phyloP scores from a whole-genome alignment of 1,140 invertebrate species.

The Pogonognathellus flavescens region DNA sequence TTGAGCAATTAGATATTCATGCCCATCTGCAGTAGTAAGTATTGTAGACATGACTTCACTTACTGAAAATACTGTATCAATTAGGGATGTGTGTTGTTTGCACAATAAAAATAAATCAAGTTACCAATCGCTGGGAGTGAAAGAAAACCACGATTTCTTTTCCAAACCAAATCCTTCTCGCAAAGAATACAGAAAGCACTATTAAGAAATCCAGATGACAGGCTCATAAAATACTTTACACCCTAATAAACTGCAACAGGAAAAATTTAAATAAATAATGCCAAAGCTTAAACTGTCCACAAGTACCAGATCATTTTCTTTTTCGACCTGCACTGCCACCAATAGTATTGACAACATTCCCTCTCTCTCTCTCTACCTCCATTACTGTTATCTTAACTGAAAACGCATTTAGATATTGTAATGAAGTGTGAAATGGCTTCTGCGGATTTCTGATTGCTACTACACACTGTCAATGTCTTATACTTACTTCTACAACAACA shows the following conservation, averaged over 20 bases:
- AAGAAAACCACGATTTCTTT: conserved; percentile 47
- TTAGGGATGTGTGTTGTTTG: conserved; percentile 29
- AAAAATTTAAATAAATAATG: conserved; percentile 48
- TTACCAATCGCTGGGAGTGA: conserved; percentile 20
- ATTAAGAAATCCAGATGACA: conserved; percentile 49
- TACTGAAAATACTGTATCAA: conserved; percentile 39
- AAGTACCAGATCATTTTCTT: conserved; percentile 26
- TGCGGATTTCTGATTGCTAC: too few relatives aligned
- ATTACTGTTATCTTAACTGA: too few relatives aligned
- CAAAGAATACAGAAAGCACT: conserved; percentile 46
- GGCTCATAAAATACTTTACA: conserved; percentile 45
- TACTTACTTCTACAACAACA: too few relatives aligned
- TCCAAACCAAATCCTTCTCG: conserved; percentile 34
- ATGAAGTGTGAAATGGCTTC: too few relatives aligned
- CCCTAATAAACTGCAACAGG: conserved; percentile 44
- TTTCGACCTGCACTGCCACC: not conserved
- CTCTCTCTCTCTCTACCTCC: not conserved
- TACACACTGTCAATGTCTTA: too few relatives aligned
- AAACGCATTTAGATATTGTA: too few relatives aligned
- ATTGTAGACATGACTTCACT: conserved; percentile 1
- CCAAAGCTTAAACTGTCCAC: conserved; percentile 41
- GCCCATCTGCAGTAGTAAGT: not conserved
- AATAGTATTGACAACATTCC: too few relatives aligned
- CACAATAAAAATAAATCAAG: conserved; percentile 50
- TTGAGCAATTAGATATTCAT: conserved; percentile 31